phyloP scores from a whole-genome alignment of 2,113 vertebrate genomes.

The Hippocampus barbouri region DNA sequence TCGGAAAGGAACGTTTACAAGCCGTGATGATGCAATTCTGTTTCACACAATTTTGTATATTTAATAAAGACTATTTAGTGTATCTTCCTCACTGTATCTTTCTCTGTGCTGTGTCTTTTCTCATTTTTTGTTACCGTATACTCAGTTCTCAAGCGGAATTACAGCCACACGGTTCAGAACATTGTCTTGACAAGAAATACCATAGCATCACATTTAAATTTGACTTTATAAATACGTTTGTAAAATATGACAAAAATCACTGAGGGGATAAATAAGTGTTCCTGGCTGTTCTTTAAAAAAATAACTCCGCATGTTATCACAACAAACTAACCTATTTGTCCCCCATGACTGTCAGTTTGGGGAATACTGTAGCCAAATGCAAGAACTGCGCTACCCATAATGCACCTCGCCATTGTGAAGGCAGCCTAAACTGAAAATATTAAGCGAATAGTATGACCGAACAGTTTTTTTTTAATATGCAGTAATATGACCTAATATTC shows the following conservation, averaged over 20 bases:
- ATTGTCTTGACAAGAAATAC: neutral
- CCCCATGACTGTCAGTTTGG: neutral
- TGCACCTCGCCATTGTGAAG: neutral
- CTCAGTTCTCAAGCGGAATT: neutral
- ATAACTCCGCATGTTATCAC: no score
- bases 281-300: no score
- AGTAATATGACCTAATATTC: neutral
- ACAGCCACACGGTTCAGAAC: neutral
- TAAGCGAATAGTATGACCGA: neutral
- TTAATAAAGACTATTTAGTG: constrained; percentile 75
- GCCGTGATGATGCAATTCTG: constrained; percentile 73
- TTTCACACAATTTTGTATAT: constrained; percentile 76
- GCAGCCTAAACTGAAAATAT: neutral
- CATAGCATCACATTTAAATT: no score
- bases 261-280: no score
- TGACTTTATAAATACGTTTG: neutral
- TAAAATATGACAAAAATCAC: no score
- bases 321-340: no score
- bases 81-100: constrained; percentile 66
- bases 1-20: constrained; percentile 73
- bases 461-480: neutral
- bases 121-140: neutral
- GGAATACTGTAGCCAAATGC: neutral
- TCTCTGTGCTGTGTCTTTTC: constrained; percentile 35
- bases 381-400: neutral